Base-by-base conservation (phyloP, 1,140 invertebrate genomes). In the Rhagoletis zephyria region DNA sequence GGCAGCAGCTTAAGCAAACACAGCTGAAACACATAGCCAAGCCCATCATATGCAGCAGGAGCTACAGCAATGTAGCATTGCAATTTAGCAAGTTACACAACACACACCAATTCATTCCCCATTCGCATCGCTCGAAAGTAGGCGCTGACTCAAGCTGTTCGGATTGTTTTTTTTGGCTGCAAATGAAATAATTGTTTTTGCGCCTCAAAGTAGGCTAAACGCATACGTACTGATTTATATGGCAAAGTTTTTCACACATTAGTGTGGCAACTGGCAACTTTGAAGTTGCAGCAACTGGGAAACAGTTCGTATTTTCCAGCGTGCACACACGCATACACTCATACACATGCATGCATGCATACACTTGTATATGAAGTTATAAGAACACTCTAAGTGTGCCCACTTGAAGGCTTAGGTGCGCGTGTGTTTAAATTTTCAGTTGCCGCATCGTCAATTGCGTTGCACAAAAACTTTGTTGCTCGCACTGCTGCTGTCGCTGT, bases 141-240 rank as follows among this genome's bases (percentile, higher is more conserved):
- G 74, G 9, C 48, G 5, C 48, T 56, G n/a, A 16, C 48, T 19
- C 74, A n/a, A 4, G 48, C 74, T 56, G 74, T 16, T 42, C 19
- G 51, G 45, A 56, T 81, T 81, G n/a, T 81, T 42, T 81, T 45
- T 67, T 81, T 81, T 81, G 74, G 74, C 74, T 59, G 74, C 74
- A 81, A 81, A 81, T 81, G 74, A 81, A 81, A 81, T 81, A 81
- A 81, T 81, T 81, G 74, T 81, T 81, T 81, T 81, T 81, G 74
- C 74, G 74, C 74, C 74, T 81, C 7, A 81, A 81, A 81, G 74
- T 81, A 81, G 74, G 74, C 74, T 81, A 81, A 81, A 59, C 74
- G 74, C 74, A 81, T 81, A 81, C 74, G 51, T 81, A 81, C 74
- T 81, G 74, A 81, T 81, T 81, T 81, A 81, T 81, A 81, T 81